Base-by-base conservation (phyloP, 2,797 vertebrate genomes). In the Crossoptilon crossoptilon region DNA sequence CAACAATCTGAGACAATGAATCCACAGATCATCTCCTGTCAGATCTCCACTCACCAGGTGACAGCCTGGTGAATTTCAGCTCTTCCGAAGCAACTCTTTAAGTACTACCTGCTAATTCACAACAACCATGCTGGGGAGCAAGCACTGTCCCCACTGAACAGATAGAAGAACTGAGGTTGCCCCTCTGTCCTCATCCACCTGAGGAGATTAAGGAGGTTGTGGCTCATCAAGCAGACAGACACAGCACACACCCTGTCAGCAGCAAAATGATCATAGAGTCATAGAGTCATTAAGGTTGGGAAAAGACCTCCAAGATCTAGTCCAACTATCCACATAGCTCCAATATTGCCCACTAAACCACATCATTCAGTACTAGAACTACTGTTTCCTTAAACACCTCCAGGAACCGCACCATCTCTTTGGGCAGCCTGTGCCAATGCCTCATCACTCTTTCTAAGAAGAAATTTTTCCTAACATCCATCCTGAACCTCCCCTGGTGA, bases 231-330 rank as follows among this genome's bases (percentile, higher is more conserved):
- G 48, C 11, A 71, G 82, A 79, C 35, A 85, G 79, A 84, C 70
- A 73, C 17, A 60, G 17, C 56, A 44, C 2, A 1, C 19, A 4
- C 2, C 4, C 7, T 8, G 8, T 15, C 10, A 3, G 39, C 8
- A 66, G n/a, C 4, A 6, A 68, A 72, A 51, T 0, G 5, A 49
- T 49, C 23, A 49, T 14, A 49, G 48, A 49, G 24, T 49, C 48
- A 49, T 49, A 48, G 46, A 23, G 12, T 48, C 22, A 48, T 48
- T 48, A 49, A 49, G 46, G 22, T 23, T 48, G 48, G 48, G 48
- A 49, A 49, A 49, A 14, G 48, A 24, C 48, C 48, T 49, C 48
- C 48, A 49, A 49, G 48, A 24, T 49, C 48, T 49, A 49, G 48
- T 14, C 48, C 23, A 49, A 49, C 48, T 24, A 49, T 49, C 23